Evolutionary conservation across 2,797 vertebrate genomes (phyloP).

Genomic region (Onychomys torridus): DNA sequence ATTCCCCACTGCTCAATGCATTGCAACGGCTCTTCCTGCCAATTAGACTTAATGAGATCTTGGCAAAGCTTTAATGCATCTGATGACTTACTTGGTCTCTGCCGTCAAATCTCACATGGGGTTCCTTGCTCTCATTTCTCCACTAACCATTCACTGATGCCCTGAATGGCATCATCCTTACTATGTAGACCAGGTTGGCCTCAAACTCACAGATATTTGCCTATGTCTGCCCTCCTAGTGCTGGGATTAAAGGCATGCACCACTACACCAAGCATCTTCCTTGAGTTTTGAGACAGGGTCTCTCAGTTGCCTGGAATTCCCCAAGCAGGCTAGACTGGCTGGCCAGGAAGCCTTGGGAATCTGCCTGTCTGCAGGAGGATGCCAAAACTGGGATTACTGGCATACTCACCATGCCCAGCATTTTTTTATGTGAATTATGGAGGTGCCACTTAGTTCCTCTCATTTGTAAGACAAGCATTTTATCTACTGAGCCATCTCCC

Average conservation of each 20-base stretch:
- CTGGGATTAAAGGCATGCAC: not conserved
- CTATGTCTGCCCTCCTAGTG: not conserved
- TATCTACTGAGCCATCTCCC: not conserved
- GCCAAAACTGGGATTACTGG: not conserved
- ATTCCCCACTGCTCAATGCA: too few species aligned
- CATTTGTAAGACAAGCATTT: not conserved
- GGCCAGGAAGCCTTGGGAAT: not conserved
- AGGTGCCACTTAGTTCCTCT: not conserved
- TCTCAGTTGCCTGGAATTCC: not conserved
- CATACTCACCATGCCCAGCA: not conserved
- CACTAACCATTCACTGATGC: too few species aligned
- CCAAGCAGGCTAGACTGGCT: not conserved
- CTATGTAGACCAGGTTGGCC: not conserved
- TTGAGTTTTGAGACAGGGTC: not conserved
- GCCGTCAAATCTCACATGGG: not conserved
- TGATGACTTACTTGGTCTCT: not conserved
- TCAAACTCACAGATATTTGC: not conserved
- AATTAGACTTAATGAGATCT: not conserved
- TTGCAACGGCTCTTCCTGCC: not conserved
- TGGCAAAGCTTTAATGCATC: not conserved
- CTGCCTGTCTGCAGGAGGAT: not conserved
- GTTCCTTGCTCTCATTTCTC: not conserved
- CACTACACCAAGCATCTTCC: not conserved
- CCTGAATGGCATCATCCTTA: not conserved
- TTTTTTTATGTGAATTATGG: not conserved